These are phyloP conservation scores for Oegoconia quadripuncta DNA, from an alignment of 2,888 invertebrate genomes.

Conservation along the genomic window DNA sequence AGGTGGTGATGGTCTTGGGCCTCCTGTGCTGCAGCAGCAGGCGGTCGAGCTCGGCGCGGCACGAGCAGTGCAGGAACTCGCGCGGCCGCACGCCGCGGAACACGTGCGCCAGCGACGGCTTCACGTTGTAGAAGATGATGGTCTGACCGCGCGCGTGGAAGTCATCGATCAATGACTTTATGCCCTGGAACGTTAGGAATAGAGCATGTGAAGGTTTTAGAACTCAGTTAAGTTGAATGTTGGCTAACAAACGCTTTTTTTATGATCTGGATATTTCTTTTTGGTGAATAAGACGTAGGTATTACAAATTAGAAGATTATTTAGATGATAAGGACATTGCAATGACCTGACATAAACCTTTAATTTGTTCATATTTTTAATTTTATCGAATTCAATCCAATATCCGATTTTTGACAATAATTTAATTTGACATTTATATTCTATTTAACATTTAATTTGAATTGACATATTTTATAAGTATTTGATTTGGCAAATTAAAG, in stretches of 20 bases:
- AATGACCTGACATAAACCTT: too few relatives aligned
- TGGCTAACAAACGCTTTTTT: background rate
- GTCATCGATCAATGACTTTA: slow-evolving; percentile 84
- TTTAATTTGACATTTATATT: too few relatives aligned
- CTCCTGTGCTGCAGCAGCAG: slow-evolving; percentile 38
- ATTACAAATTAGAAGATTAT: too few relatives aligned
- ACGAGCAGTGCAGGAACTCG: slow-evolving; percentile 79
- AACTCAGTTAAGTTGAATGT: background rate
- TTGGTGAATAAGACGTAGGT: too few relatives aligned
- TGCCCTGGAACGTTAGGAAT: slow-evolving; percentile 75
- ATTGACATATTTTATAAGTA: too few relatives aligned
- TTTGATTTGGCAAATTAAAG: too few relatives aligned
- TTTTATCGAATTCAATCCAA: too few relatives aligned
- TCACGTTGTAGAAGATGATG: slow-evolving; percentile 86
- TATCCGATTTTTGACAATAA: too few relatives aligned
- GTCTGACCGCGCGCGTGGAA: slow-evolving; percentile 84
- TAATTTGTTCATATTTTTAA: too few relatives aligned
- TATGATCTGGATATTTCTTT: too few relatives aligned
- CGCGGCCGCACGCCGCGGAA: slow-evolving; percentile 85
- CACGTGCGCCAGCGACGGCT: slow-evolving; percentile 84
- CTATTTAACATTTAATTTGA: too few relatives aligned
- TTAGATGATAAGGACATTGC: too few relatives aligned
- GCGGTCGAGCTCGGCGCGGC: slow-evolving; percentile 54
- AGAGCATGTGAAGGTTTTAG: background rate
- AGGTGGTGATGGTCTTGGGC: background rate